Evolutionary conservation across 1,140 invertebrate species (phyloP).

Genomic region (Pseudomyrmex gracilis): DNA sequence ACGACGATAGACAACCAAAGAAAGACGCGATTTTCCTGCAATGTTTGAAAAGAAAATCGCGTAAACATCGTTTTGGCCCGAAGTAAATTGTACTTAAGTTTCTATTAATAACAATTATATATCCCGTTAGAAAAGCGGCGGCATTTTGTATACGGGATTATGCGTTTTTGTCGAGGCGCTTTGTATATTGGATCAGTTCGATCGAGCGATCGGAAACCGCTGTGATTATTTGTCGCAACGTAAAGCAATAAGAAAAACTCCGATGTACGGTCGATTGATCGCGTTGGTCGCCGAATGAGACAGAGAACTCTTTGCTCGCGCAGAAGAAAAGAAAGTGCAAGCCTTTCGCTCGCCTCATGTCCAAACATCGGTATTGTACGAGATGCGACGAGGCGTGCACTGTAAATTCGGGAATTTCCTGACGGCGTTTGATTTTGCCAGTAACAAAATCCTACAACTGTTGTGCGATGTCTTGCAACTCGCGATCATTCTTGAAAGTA

Average conservation of each 20-base stretch:
- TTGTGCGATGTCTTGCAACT: conserved; percentile 40
- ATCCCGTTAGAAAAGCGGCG: background rate
- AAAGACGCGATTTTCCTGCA: background rate
- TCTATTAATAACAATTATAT: conserved; percentile 6
- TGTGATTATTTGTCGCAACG: background rate
- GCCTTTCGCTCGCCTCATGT: conserved; percentile 72
- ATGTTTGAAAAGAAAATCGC: conserved; percentile 24
- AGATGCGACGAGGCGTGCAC: conserved; percentile 63
- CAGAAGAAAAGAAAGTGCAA: conserved; percentile 62
- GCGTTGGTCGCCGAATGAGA: conserved; percentile 64
- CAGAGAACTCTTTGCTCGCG: conserved; percentile 65
- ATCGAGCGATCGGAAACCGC: conserved; percentile 23
- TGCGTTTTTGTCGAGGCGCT: background rate
- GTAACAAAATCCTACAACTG: conserved; percentile 45
- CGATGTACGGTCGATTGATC: conserved; percentile 46
- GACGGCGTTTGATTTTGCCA: no score
- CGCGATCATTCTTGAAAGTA: conserved; percentile 34
- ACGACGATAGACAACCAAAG: conserved; percentile 54
- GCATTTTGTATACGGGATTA: conserved; percentile 25
- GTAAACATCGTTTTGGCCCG: no score
- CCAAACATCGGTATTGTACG: conserved; percentile 74
- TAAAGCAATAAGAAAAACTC: conserved; percentile 11
- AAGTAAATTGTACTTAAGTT: conserved; percentile 2
- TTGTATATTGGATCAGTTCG: conserved; percentile 59
- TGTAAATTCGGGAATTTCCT: conserved; percentile 31